A percentile compares a stretch with the other conserved stretches of the same genome.
phyloP scores from a whole-genome alignment of 2,113 vertebrate genomes.

The Notarius lentiginosus region DNA sequence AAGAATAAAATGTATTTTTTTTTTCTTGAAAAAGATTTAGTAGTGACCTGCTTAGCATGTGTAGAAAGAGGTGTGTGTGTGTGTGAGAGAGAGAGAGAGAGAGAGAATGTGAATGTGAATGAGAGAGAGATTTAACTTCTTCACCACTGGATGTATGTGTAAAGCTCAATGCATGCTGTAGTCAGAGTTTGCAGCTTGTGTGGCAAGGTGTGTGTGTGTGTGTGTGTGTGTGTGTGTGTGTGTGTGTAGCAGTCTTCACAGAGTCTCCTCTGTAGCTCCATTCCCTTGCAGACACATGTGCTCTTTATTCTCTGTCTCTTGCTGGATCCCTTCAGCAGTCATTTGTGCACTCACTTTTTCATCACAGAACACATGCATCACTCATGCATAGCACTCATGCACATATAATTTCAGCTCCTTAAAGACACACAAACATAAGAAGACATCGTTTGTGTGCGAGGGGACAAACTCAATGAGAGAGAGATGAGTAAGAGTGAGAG shows the following conservation, averaged over 20 bases:
- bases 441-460: background rate
- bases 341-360: slow-evolving; percentile 32
- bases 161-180: background rate
- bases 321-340: slow-evolving; percentile 54
- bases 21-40: background rate
- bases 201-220: slow-evolving; percentile 35
- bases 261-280: slow-evolving; percentile 35
- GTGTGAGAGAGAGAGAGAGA: background rate
- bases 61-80: background rate
- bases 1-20: background rate
- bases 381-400: slow-evolving; percentile 17
- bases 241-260: slow-evolving; percentile 20
- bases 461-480: slow-evolving; percentile 16
- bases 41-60: background rate
- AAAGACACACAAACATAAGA: background rate
- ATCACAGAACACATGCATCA: slow-evolving; percentile 23
- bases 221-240: slow-evolving; percentile 32
- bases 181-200: slow-evolving; percentile 2
- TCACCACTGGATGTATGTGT: background rate
- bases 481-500: slow-evolving; percentile 19
- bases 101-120: background rate
- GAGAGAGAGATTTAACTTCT: background rate
- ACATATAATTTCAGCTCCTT: slow-evolving; percentile 1
- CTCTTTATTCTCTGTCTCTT: slow-evolving; percentile 39
- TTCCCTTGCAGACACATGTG: slow-evolving; percentile 26